Percentiles rank a stretch among this genome's conserved stretches.
These are phyloP conservation scores for Tetragnatha versicolor DNA, from an alignment of 1,140 invertebrate genomes.

Conservation along the genomic window DNA sequence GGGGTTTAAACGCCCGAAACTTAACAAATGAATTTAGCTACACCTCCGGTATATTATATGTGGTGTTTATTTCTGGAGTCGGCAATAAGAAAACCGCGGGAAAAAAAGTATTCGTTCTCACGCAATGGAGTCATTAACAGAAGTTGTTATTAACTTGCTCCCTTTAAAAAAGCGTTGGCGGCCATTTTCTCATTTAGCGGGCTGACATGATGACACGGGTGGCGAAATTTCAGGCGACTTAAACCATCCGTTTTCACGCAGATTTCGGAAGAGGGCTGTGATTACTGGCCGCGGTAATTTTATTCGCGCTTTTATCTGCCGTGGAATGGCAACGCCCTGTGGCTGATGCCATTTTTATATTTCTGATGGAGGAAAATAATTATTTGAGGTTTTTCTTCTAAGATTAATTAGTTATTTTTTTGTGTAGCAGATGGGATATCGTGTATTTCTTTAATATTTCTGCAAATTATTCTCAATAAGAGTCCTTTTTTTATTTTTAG, in stretches of 20 bases:
- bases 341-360: conserved; percentile 3
- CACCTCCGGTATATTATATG: neutral
- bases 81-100: neutral
- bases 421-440: neutral
- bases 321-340: conserved; percentile 20
- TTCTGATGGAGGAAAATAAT: neutral
- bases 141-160: conserved; percentile 27
- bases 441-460: too few species aligned
- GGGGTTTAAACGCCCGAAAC: neutral
- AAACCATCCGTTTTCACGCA: conserved; percentile 30
- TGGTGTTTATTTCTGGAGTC: conserved; percentile 14
- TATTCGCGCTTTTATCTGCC: conserved; percentile 23
- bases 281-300: conserved; percentile 25
- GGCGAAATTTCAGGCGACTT: neutral
- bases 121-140: conserved; percentile 17
- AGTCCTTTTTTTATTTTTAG: neutral
- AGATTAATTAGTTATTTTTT: conserved; percentile 19
- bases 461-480: too few species aligned
- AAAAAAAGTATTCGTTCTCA: conserved; percentile 18
- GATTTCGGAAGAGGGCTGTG: conserved; percentile 25
- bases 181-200: conserved; percentile 19
- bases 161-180: conserved; percentile 8
- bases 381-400: neutral
- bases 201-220: conserved; percentile 28
- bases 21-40: conserved; percentile 11